Conservation (phyloP, 35 echinoderm and acorn worm genomes). For the Hemicentrotus pulcherrimus region DNA sequence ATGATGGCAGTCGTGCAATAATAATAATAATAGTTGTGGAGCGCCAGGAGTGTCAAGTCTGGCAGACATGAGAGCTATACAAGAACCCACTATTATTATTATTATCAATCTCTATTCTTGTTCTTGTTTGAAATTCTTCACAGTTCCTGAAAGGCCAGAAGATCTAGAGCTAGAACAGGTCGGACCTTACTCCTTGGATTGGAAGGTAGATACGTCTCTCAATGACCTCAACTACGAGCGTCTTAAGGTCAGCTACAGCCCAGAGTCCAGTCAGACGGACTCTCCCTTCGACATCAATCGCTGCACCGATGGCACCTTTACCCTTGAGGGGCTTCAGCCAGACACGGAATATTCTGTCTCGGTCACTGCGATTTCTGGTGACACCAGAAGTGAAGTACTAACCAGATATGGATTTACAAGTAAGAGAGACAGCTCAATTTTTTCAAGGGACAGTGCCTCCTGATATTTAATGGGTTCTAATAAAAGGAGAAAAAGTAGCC, state of each 20-base stretch:
- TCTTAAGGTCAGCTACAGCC: slow-evolving; percentile 32
- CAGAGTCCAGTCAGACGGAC: background rate
- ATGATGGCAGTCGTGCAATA: too few relatives aligned
- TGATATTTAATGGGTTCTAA: background rate
- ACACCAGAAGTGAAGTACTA: background rate
- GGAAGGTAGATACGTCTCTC: slow-evolving; percentile 16
- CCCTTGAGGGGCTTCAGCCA: slow-evolving; percentile 21
- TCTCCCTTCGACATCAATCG: slow-evolving; percentile 43
- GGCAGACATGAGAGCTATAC: too few relatives aligned
- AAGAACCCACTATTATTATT: too few relatives aligned
- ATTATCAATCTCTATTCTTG: background rate
- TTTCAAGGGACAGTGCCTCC: background rate
- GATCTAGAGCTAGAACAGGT: background rate
- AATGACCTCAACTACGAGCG: background rate
- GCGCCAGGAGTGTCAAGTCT: too few relatives aligned
- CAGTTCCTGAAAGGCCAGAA: background rate
- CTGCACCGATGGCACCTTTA: background rate
- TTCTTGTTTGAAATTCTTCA: background rate
- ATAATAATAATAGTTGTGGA: too few relatives aligned
- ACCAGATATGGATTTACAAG: slow-evolving; percentile 29
- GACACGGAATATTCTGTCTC: slow-evolving; percentile 35
- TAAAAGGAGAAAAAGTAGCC: too few relatives aligned
- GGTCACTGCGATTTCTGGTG: background rate
- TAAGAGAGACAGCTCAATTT: background rate
- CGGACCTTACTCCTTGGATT: slow-evolving; percentile 28